phyloP scores from a whole-genome alignment of 2,113 vertebrate species.

The Salminus brasiliensis region DNA sequence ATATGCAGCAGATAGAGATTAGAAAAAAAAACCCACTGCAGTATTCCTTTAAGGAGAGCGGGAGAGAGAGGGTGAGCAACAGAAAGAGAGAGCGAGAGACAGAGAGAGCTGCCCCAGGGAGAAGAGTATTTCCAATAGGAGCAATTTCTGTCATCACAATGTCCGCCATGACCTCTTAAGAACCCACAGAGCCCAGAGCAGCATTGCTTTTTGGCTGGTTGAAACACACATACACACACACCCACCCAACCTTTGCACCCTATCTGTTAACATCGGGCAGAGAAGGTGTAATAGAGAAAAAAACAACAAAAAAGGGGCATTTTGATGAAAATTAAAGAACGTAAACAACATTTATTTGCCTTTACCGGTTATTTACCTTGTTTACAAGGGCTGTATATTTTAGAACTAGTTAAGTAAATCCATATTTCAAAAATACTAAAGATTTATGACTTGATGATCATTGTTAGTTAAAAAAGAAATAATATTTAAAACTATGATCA shows the following conservation, averaged over 20 bases:
- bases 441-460: no score
- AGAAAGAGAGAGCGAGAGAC: conserved; percentile 46
- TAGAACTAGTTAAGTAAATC: no score
- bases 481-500: no score
- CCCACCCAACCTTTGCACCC: conserved; percentile 16
- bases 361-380: no score
- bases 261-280: not conserved
- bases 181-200: conserved; percentile 61
- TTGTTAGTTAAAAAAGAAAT: no score
- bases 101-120: conserved; percentile 46
- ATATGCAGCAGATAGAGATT: conserved; percentile 29
- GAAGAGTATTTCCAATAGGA: conserved; percentile 59
- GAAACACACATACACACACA: conserved; percentile 4
- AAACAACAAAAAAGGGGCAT: no score
- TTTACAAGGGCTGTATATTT: no score
- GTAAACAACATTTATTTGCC: not conserved
- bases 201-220: conserved; percentile 48
- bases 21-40: not conserved
- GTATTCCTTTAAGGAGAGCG: not conserved
- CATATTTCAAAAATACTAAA: no score
- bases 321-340: no score
- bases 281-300: not conserved
- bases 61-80: conserved; percentile 29
- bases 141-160: conserved; percentile 69
- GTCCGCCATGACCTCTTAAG: conserved; percentile 67